Percentiles rank a stretch among this genome's conserved stretches.
Evolutionary conservation across 23 tunicate species (phyloP).

Genomic region (Halocynthia roretzi): DNA sequence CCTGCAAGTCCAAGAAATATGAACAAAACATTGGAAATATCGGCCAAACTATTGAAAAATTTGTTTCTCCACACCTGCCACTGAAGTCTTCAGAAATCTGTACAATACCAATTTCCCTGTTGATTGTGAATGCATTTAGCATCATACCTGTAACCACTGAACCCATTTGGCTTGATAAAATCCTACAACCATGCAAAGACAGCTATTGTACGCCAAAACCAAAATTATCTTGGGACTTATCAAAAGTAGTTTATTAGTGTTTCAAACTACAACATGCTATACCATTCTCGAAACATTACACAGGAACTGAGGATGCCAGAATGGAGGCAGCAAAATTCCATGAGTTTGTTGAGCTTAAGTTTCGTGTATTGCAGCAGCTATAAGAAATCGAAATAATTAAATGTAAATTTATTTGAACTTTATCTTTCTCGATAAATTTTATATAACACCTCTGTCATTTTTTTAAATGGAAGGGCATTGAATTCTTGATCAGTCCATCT

Average conservation of each 20-base stretch:
- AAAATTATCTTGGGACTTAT: background rate
- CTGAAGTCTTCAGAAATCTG: no score
- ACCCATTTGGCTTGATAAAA: no score
- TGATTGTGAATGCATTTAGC: no score
- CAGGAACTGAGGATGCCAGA: background rate
- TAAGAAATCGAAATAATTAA: background rate
- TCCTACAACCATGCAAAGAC: background rate
- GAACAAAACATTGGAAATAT: background rate
- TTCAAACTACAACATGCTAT: background rate
- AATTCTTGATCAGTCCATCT: no score
- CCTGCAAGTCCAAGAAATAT: background rate
- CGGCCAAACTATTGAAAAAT: no score
- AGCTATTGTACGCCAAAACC: background rate
- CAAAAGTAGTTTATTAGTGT: background rate
- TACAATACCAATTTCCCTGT: no score
- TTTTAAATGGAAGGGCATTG: no score
- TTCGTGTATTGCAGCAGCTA: background rate
- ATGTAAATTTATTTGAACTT: background rate
- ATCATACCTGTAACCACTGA: no score
- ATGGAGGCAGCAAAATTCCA: conserved; percentile 1
- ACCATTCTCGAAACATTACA: background rate
- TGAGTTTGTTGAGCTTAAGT: background rate
- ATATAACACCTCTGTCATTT: background rate
- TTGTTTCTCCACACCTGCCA: no score
- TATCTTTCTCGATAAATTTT: background rate